Percentiles rank a stretch among this genome's conserved stretches.
These are phyloP conservation scores for Leptodirus hochenwartii DNA, from an alignment of 2,888 invertebrate genomes.

Conservation along the genomic window DNA sequence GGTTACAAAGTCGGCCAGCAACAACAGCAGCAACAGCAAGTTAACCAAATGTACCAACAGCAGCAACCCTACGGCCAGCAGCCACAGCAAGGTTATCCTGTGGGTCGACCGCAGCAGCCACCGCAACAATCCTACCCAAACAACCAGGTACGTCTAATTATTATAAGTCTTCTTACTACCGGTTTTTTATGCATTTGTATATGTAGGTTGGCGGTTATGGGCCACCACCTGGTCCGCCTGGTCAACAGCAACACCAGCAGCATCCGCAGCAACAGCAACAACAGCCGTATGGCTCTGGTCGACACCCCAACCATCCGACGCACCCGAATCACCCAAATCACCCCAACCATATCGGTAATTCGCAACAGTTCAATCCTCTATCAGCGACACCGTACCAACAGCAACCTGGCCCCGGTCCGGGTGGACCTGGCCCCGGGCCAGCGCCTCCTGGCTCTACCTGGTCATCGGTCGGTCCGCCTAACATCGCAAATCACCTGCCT, in stretches of 20 bases:
- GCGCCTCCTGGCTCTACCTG: constrained; percentile 7
- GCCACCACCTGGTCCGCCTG: constrained; percentile 17
- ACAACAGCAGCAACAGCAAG: no score
- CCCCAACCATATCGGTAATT: constrained; percentile 35
- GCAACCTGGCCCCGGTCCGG: constrained; percentile 17
- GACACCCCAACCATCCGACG: no score
- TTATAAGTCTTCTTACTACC: no score
- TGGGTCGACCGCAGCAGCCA: constrained; percentile 29
- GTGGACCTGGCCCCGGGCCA: constrained; percentile 15
- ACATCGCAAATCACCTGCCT: constrained; percentile 13
- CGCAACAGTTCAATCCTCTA: constrained; percentile 26
- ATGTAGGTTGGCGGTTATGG: constrained; percentile 15
- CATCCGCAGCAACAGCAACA: constrained; percentile 30
- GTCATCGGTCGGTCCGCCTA: constrained; percentile 7
- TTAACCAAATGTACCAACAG: no score
- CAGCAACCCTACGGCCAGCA: constrained; percentile 37
- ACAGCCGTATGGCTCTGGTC: constrained; percentile 33
- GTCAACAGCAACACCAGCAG: constrained; percentile 14
- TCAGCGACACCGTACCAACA: constrained; percentile 20
- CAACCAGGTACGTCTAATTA: no score
- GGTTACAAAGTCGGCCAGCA: constrained; percentile 36
- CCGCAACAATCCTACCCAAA: constrained; percentile 16
- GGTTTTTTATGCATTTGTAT: no score
- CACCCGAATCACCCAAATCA: no score
- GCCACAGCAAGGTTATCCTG: constrained; percentile 36